Conservation (phyloP, 2,113 vertebrate genomes). For the Limanda limanda region DNA sequence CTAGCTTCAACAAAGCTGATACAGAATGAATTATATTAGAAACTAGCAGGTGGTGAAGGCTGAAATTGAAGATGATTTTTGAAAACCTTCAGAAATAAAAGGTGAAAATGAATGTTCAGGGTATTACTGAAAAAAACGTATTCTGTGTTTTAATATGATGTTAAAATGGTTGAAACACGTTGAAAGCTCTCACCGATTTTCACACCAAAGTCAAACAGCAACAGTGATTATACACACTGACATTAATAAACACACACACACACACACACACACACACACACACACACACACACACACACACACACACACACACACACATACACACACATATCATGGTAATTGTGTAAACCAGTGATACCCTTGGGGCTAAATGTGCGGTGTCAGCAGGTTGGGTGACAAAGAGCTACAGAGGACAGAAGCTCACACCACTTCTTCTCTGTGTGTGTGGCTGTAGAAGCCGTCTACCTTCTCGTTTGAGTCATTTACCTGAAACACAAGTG, state of each 20-base stretch:
- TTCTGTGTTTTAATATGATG: neutral
- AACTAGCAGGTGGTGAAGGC: neutral
- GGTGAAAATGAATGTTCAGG: neutral
- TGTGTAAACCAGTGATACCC: conserved; percentile 63
- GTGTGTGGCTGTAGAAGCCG: conserved; percentile 15
- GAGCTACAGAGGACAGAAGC: conserved; percentile 66
- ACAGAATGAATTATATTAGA: neutral
- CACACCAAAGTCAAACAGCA: conserved; percentile 35
- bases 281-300: conserved; percentile 9
- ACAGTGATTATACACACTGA: conserved; percentile 7
- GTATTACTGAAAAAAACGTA: neutral
- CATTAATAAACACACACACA: conserved; percentile 21
- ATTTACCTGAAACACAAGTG: conserved; percentile 23
- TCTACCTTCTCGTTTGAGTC: conserved; percentile 33
- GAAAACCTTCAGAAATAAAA: neutral
- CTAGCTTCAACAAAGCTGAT: neutral
- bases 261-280: conserved; percentile 32
- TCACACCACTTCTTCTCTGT: conserved; percentile 47
- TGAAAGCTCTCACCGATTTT: conserved; percentile 31
- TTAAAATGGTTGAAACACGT: conserved; percentile 35
- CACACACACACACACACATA: neutral
- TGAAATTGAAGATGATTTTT: neutral
- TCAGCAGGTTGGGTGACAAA: conserved; percentile 73
- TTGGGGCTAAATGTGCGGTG: conserved; percentile 53
- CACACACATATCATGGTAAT: conserved; percentile 45